Evolutionary conservation across 2,888 invertebrate species (phyloP), one percentile per base, ranked within the genome.

Genomic region (Bimastos eiseni): DNA sequence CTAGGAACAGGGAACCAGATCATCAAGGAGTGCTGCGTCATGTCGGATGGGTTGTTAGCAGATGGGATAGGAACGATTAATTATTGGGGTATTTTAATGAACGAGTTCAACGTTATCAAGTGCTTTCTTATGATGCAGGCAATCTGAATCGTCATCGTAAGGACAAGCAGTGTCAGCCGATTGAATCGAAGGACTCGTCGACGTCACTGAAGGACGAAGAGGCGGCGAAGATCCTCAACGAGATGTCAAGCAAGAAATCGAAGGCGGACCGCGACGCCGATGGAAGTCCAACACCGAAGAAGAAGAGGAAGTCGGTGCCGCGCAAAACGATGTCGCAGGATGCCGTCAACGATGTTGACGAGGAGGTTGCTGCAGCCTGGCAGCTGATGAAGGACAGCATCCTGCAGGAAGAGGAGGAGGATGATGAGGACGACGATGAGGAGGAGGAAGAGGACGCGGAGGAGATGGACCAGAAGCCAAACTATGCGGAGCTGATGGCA

Each of bases 61-160:
- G 41, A 5, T 13, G 49, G 1, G 24, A 4, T 21, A 49, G 8
- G n/a, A 11, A n/a, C 8, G 4, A 11, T 1, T 55, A 24, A 70
- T n/a, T 70, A 5, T 3, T 3, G 11, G 11, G 30, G 17, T 17
- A n/a, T 8, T n/a, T 70, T n/a, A 70, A 70, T 2, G 13, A n/a
- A n/a, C 13, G n/a, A 70, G 70, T 70, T 70, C 70, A 70, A n/a
- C n/a, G n/a, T 11, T n/a, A 11, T 70, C 70, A n/a, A 70, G n/a
- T 70, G n/a, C 70, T 30, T 70, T n/a, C n/a, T 70, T 70, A 24
- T 3, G 30, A 70, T 70, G 30, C 91, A 95, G 95, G 95, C 55
- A 95, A 95, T 91, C 92, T 94, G 89, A 94, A 94, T 89, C 92
- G 95, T 38, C 95, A 95, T 92, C 94, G 94, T 91, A 94, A 94